phyloP scores from a whole-genome alignment of 2,113 vertebrate species.

The Ctenomys sociabilis region DNA sequence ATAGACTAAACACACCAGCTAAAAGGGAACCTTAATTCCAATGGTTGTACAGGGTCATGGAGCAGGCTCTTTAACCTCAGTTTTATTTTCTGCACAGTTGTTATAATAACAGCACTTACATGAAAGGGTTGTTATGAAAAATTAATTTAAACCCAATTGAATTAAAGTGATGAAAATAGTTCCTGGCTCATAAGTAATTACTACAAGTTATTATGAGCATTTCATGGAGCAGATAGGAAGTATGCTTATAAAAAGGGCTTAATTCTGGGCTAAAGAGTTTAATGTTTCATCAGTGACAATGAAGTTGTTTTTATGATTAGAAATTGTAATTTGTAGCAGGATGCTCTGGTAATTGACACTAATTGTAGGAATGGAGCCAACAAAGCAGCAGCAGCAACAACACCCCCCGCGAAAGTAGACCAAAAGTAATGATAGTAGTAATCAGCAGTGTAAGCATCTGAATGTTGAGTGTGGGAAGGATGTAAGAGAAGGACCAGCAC shows the following conservation, averaged over 20 bases:
- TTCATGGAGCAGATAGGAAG: neutral
- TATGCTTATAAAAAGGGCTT: neutral
- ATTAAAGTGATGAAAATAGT: neutral
- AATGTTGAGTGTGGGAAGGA: neutral
- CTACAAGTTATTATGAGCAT: neutral
- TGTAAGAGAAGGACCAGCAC: neutral
- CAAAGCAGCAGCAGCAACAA: neutral
- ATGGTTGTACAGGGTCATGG: neutral
- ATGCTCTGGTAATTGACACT: neutral
- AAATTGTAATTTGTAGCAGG: neutral
- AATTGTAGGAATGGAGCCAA: neutral
- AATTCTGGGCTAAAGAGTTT: neutral
- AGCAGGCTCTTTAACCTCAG: neutral
- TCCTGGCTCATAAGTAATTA: neutral
- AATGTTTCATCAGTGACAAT: neutral
- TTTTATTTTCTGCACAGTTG: neutral
- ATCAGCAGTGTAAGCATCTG: neutral
- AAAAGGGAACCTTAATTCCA: neutral
- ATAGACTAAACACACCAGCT: neutral
- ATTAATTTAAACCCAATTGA: neutral
- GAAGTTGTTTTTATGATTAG: neutral
- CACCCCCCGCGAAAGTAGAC: neutral
- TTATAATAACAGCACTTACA: neutral
- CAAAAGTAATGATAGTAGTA: neutral
- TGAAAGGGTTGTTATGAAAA: neutral